Conservation (phyloP, 1,140 invertebrate species). For the Helicorthomorpha holstii region DNA sequence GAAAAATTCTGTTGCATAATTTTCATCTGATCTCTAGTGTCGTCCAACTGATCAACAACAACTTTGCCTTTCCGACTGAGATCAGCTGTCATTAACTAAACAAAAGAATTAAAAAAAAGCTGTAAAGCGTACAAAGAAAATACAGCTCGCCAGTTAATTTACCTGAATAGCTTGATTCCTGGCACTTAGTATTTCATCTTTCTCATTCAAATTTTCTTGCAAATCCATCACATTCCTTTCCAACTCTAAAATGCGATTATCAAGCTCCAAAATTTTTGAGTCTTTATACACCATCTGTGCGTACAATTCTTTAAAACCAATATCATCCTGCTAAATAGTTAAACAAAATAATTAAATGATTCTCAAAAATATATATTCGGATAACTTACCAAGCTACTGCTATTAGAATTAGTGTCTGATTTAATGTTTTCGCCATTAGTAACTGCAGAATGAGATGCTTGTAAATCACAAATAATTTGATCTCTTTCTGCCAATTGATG, state of each 20-base stretch:
- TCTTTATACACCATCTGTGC: constrained; percentile 35
- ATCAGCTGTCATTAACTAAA: constrained; percentile 55
- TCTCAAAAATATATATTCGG: too few species aligned
- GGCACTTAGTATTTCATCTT: constrained; percentile 67
- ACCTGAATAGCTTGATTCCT: constrained; percentile 48
- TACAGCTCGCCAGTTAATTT: too few species aligned
- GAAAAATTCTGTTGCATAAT: constrained; percentile 61
- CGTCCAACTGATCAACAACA: constrained; percentile 49
- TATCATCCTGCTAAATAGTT: constrained; percentile 13
- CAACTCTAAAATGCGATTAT: constrained; percentile 30
- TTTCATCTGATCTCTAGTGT: constrained; percentile 58
- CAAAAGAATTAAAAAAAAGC: constrained; percentile 13
- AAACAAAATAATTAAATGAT: constrained; percentile 8
- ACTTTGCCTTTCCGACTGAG: constrained; percentile 47
- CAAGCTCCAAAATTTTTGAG: constrained; percentile 30
- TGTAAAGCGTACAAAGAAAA: too few species aligned
- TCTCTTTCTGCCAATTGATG: constrained; percentile 20
- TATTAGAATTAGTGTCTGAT: too few species aligned
- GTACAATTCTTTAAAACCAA: constrained; percentile 27
- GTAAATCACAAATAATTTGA: constrained; percentile 17
- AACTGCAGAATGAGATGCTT: too few species aligned
- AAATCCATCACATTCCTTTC: constrained; percentile 32
- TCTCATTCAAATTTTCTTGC: constrained; percentile 60
- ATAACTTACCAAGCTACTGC: too few species aligned
- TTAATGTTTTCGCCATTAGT: too few species aligned